Evolutionary conservation across 2,113 vertebrate genomes (phyloP).

Genomic region (Mystacornis crossleyi): DNA sequence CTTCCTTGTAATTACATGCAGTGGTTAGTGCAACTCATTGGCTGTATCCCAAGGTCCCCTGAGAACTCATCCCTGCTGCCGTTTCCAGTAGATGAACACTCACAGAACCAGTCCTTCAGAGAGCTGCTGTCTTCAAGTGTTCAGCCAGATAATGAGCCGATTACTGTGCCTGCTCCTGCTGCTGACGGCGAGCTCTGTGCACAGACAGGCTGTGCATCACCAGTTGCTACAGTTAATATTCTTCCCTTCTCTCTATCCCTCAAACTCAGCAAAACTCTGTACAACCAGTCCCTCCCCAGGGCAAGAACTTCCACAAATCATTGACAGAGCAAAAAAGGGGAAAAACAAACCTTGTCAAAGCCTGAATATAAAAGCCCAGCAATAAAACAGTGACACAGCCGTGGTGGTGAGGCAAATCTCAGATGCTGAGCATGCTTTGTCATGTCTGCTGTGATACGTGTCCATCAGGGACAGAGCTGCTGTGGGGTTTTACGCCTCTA

Average conservation of each 20-base stretch:
- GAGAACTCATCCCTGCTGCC: not conserved
- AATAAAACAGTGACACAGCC: not conserved
- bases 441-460: not conserved
- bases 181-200: rapidly evolving
- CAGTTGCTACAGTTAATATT: not conserved
- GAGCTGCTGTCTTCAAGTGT: not conserved
- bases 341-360: not conserved
- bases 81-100: constrained; percentile 12
- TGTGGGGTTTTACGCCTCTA: not conserved
- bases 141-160: not conserved
- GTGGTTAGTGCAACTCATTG: not conserved
- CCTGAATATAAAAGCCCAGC: not conserved
- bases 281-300: not conserved
- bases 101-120: constrained; percentile 7
- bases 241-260: not conserved
- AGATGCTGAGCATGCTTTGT: not conserved
- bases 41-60: not conserved
- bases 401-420: not conserved
- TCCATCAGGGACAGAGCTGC: not conserved
- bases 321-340: not conserved
- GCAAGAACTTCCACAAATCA: not conserved
- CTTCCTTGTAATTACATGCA: constrained; percentile 22
- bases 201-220: not conserved
- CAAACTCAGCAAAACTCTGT: not conserved
- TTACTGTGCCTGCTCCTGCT: not conserved